Evolutionary conservation across 2,797 vertebrate genomes (phyloP).

Genomic region (Leptodactylus fallax): DNA sequence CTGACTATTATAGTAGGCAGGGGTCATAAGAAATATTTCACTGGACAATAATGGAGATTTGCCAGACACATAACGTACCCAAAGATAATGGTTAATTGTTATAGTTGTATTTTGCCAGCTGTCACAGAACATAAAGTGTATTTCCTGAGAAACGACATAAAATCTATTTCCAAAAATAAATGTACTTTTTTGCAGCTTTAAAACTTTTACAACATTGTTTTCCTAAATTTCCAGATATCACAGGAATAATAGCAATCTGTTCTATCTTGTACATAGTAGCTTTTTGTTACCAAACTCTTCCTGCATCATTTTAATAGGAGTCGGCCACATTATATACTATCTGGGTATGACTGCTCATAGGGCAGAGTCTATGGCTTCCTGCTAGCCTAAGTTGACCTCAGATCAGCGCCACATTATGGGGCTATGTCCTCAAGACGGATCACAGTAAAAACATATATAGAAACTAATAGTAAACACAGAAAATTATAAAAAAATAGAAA

Average conservation of each 20-base stretch:
- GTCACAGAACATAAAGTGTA: conserved; percentile 83
- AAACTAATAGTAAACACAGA: too few species aligned
- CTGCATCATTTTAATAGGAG: background rate
- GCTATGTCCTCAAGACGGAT: background rate
- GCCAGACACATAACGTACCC: conserved; percentile 81
- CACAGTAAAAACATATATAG: background rate
- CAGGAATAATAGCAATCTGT: background rate
- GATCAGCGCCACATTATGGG: background rate
- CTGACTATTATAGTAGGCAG: conserved; percentile 71
- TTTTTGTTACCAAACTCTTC: background rate
- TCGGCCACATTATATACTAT: background rate
- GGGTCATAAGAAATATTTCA: conserved; percentile 83
- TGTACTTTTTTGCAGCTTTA: conserved; percentile 76
- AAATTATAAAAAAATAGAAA: too few species aligned
- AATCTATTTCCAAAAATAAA: conserved; percentile 80
- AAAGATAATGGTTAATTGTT: conserved; percentile 85
- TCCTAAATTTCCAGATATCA: conserved; percentile 4
- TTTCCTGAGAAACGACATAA: conserved; percentile 82
- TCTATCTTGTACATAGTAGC: background rate
- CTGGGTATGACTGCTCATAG: background rate
- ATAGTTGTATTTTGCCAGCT: conserved; percentile 82
- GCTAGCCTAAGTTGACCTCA: background rate
- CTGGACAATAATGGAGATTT: conserved; percentile 81
- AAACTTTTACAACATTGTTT: conserved; percentile 56
- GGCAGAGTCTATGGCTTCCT: conserved; percentile 7